phyloP scores from a whole-genome alignment of 2,113 vertebrate genomes.

The Periophthalmus modestus region DNA sequence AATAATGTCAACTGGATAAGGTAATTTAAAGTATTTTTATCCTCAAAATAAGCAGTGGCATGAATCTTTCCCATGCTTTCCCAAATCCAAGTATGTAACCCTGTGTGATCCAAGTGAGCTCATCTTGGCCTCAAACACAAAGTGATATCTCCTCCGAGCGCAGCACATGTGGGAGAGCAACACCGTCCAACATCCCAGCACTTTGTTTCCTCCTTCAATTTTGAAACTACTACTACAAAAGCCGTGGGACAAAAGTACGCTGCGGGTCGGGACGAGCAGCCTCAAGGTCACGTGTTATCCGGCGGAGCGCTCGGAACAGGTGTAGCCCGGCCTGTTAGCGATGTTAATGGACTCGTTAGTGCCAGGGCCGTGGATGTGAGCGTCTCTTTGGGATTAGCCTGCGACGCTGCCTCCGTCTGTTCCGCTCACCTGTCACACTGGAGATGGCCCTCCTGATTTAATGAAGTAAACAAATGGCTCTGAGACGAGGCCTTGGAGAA shows the following conservation, averaged over 20 bases:
- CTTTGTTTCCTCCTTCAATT: conserved; percentile 13
- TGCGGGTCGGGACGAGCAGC: conserved; percentile 54
- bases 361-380: conserved; percentile 65
- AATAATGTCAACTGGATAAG: neutral
- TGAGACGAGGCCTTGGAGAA: conserved; percentile 44
- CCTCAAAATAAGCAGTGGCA: neutral
- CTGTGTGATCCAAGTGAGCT: conserved; percentile 5
- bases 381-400: conserved; percentile 59
- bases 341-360: conserved; percentile 78
- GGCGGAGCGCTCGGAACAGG: conserved; percentile 69
- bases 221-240: conserved; percentile 35
- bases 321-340: conserved; percentile 72
- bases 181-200: neutral
- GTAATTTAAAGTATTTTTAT: neutral
- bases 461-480: conserved; percentile 71
- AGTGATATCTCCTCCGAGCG: conserved; percentile 2
- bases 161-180: conserved; percentile 3
- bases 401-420: conserved; percentile 68
- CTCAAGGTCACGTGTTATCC: conserved; percentile 74
- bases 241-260: conserved; percentile 28
- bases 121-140: conserved; percentile 17
- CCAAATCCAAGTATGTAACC: neutral
- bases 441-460: conserved; percentile 66
- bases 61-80: neutral
- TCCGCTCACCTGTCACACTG: conserved; percentile 66